phyloP scores from a whole-genome alignment of 2,888 invertebrate genomes.

The Selenia dentaria region DNA sequence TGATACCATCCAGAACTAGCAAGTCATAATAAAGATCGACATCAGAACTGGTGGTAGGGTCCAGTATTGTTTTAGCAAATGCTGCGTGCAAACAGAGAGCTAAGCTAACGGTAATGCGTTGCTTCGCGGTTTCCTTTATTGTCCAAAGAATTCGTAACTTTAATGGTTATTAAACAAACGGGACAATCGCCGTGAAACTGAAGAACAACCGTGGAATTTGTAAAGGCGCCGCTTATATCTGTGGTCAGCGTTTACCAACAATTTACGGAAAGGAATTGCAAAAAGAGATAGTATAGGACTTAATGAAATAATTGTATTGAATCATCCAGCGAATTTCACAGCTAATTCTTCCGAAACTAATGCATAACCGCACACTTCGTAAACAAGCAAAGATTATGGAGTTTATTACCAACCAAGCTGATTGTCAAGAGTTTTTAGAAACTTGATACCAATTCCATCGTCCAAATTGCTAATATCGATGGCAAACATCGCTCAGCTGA shows the following conservation, averaged over 20 bases:
- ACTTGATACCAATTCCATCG: constrained; percentile 6
- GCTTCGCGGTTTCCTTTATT: not conserved
- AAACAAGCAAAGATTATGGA: no score
- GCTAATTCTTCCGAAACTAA: no score
- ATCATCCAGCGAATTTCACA: no score
- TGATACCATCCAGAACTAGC: no score
- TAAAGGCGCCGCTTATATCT: constrained; percentile 10
- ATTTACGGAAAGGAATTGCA: no score
- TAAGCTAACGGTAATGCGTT: not conserved
- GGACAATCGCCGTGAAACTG: constrained; percentile 11
- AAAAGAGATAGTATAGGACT: no score
- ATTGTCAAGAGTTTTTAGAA: no score
- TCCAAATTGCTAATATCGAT: constrained; percentile 17
- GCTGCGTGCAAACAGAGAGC: not conserved
- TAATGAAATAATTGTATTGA: no score
- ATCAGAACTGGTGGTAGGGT: not conserved
- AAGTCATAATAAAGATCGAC: no score
- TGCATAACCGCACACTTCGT: no score
- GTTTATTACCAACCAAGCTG: no score
- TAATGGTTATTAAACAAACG: not conserved
- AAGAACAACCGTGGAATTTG: constrained; percentile 8
- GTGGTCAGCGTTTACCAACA: no score
- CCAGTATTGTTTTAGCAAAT: not conserved
- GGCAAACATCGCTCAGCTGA: constrained; percentile 16
- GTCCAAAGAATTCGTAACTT: not conserved